phyloP scores from a whole-genome alignment of 2,888 invertebrate genomes.

The Amblyjoppa proteus region DNA sequence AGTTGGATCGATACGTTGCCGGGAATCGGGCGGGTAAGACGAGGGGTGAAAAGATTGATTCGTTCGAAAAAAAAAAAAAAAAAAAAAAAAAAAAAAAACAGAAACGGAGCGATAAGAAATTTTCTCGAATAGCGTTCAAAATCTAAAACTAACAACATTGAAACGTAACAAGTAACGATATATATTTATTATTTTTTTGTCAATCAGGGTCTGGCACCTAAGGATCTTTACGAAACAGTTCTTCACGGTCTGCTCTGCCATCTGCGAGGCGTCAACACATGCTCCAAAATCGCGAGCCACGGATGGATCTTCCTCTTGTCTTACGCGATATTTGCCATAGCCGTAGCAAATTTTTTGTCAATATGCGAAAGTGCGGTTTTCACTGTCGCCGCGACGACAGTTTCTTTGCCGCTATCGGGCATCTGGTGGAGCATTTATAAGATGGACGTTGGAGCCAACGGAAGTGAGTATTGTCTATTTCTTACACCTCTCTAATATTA shows the following conservation, averaged over 20 bases:
- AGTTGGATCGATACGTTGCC: conserved; percentile 87
- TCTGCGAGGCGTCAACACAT: conserved; percentile 75
- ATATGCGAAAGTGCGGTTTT: conserved; percentile 87
- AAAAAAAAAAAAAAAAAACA: too few species aligned
- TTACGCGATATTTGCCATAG: conserved; percentile 85
- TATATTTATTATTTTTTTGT: conserved; percentile 77
- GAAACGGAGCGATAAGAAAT: too few species aligned
- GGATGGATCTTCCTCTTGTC: conserved; percentile 86
- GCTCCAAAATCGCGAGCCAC: conserved; percentile 80
- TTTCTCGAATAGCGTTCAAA: too few species aligned
- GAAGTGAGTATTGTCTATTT: conserved; percentile 75
- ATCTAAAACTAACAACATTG: too few species aligned
- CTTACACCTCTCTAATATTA: neutral
- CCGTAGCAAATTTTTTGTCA: conserved; percentile 86
- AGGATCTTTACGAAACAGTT: conserved; percentile 78
- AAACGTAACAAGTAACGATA: neutral
- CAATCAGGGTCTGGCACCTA: conserved; percentile 81
- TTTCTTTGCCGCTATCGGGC: conserved; percentile 86
- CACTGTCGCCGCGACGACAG: conserved; percentile 86
- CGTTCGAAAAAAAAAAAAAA: too few species aligned
- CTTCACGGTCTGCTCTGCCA: conserved; percentile 81
- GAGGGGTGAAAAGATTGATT: too few species aligned
- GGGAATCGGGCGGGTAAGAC: conserved; percentile 86
- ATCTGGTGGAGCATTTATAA: conserved; percentile 88
- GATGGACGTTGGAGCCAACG: conserved; percentile 83